Evolutionary conservation across 1,140 invertebrate genomes (phyloP).

Genomic region (Lepidotrigona ventralis): DNA sequence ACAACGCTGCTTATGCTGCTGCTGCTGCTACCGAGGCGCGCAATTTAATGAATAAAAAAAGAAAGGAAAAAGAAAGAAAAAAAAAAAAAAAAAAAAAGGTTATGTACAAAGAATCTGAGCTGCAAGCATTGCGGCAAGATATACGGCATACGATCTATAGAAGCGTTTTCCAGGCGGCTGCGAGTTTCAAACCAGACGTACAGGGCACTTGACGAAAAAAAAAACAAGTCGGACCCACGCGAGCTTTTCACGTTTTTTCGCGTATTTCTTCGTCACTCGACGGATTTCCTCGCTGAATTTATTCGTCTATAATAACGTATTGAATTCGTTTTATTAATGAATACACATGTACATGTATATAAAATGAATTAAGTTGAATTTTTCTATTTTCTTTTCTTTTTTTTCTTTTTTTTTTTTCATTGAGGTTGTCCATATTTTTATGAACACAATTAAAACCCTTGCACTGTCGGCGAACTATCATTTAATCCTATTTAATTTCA

Average conservation of each 20-base stretch:
- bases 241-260: neutral
- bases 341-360: neutral
- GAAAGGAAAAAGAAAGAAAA: neutral
- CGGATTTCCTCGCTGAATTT: neutral
- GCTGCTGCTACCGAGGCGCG: slow-evolving; percentile 34
- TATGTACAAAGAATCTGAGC: slow-evolving; percentile 25
- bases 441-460: too few species aligned
- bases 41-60: slow-evolving; percentile 15
- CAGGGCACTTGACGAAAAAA: slow-evolving; percentile 25
- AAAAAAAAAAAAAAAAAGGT: neutral
- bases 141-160: slow-evolving; percentile 47
- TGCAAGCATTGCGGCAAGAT: slow-evolving; percentile 49
- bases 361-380: neutral
- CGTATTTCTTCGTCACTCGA: neutral
- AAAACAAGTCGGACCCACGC: slow-evolving; percentile 21
- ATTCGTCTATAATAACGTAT: neutral
- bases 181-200: slow-evolving; percentile 49
- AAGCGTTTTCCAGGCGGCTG: slow-evolving; percentile 54
- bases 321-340: neutral
- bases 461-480: too few species aligned
- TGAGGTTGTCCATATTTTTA: too few species aligned
- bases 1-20: slow-evolving; percentile 14
- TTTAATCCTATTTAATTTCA: too few species aligned
- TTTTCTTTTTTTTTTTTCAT: neutral
- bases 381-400: neutral